Base-by-base conservation (phyloP, 92 coral and sea anemone genomes). In the Porites rus region DNA sequence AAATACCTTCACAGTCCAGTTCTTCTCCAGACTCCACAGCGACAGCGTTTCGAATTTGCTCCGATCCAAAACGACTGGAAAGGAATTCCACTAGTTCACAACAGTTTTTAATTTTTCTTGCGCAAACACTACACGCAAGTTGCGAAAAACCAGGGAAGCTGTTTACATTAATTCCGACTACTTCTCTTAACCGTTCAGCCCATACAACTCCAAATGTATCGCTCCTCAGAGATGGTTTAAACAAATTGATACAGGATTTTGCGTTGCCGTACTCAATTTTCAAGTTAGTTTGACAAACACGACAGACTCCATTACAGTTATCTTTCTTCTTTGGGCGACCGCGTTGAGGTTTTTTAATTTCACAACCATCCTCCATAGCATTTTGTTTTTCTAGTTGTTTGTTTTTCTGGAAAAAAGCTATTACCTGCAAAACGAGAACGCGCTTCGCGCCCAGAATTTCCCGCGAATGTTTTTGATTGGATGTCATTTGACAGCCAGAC, bases 201-300 rank as follows among this genome's bases (percentile, higher is more conserved):
- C 56, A 81, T 63, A 82, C 51, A 51, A 88, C 73, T 58, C 92
- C 89, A 19, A 88, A 66, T 59, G 89, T 74, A 69, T 88, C 92
- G 51, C 84, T 74, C 67, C 81, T 76, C 10, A 56, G 20, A 19
- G 85, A 89, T 1, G 76, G 88, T 79, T 75, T 69, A 38, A 88
- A 88, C 63, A 88, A 70, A 84, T 84, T 88, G 22, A 12, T 63
- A 66, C 72, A 75, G 53, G 92, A 76, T 62, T 83, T 43, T 11
- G 75, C 7, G 19, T 7, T 60, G 71, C 71, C 70, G 67, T 77
- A 77, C 11, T 60, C 58, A n/a, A 58, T 51, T 31, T 28, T 22
- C 51, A 69, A 28, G 12, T 24, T 69, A 6, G n/a, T 24, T 24
- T 24, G 7, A 69, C 73, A 69, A 8, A 69, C 51, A 24, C 73